These are phyloP conservation scores for Neomonachus schauinslandi DNA, from an alignment of 2,113 vertebrate genomes.

Conservation along the genomic window DNA sequence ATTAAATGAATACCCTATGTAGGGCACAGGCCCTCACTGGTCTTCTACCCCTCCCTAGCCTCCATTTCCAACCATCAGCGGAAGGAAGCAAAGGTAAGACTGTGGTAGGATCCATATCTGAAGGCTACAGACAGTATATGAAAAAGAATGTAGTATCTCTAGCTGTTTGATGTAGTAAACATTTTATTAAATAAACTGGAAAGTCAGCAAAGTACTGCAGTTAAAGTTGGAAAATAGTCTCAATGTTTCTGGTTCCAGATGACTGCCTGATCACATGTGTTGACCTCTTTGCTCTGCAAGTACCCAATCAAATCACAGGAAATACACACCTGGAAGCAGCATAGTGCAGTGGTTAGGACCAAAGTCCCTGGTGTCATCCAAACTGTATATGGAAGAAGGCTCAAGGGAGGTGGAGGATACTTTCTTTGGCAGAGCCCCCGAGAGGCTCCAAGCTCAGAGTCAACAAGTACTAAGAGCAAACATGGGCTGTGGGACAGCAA, in stretches of 20 bases:
- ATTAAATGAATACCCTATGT: neutral
- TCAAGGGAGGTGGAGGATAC: neutral
- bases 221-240: constrained; percentile 39
- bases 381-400: neutral
- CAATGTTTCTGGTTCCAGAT: neutral
- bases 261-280: neutral
- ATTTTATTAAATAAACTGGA: constrained; percentile 16
- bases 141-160: neutral
- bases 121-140: neutral
- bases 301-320: neutral
- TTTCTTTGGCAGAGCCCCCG: neutral
- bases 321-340: neutral
- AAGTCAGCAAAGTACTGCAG: neutral
- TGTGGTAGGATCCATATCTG: neutral
- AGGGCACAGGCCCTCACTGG: neutral
- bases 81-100: neutral
- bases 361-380: neutral
- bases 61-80: neutral
- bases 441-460: neutral
- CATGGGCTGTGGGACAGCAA: neutral
- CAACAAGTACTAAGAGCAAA: neutral
- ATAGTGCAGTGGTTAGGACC: neutral
- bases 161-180: neutral
- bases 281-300: neutral
- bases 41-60: neutral